Conservation (phyloP, 2,797 vertebrate species). For the Cryptoblepharus egeriae region DNA sequence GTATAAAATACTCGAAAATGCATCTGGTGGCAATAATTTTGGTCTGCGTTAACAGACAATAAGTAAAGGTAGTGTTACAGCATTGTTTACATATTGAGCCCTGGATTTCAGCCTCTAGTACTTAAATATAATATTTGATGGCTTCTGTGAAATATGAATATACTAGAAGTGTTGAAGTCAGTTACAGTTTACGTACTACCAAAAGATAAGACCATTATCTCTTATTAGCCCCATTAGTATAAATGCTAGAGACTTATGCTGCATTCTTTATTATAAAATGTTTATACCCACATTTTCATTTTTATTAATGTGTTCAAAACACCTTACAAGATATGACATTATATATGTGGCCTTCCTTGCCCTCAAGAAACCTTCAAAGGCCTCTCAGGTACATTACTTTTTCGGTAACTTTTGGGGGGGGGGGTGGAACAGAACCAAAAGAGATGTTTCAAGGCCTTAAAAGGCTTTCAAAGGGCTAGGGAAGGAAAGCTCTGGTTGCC, state of each 20-base stretch:
- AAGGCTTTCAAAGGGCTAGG: too few relatives aligned
- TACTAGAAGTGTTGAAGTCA: not conserved
- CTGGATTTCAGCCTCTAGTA: not conserved
- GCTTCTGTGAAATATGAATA: conserved; percentile 2
- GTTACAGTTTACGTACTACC: not conserved
- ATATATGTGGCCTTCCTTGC: too few relatives aligned
- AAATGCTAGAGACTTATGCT: not conserved
- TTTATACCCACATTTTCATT: not conserved
- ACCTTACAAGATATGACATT: not conserved
- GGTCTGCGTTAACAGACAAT: not conserved
- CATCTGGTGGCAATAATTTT: conserved; percentile 36
- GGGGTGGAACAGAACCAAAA: too few relatives aligned
- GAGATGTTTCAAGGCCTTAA: too few relatives aligned
- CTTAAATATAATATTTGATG: too few relatives aligned
- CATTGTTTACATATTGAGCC: conserved; percentile 15
- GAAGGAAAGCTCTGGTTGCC: too few relatives aligned
- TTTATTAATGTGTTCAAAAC: not conserved
- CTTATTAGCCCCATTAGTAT: not conserved
- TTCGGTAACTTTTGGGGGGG: too few relatives aligned
- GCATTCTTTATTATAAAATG: not conserved
- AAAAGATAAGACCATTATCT: not conserved
- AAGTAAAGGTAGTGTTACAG: conserved; percentile 10
- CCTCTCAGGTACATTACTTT: too few relatives aligned
- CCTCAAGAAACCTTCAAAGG: too few relatives aligned
- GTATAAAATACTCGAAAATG: not conserved